Base-by-base conservation (phyloP, 2,797 vertebrate genomes). In the Vireo griseus region DNA sequence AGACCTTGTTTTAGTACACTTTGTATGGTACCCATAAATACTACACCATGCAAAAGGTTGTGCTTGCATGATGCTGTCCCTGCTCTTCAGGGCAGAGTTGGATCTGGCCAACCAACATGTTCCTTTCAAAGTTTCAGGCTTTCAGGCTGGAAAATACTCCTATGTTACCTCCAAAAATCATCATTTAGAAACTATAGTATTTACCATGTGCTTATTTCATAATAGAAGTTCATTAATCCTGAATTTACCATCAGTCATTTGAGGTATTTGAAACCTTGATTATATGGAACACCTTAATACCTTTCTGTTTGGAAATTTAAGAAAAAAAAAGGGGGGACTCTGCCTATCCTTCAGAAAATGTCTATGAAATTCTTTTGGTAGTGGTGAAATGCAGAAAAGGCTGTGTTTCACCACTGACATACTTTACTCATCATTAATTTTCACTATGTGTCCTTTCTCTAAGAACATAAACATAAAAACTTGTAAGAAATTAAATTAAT, bases 291-390 rank as follows among this genome's bases (percentile, higher is more conserved):
- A 67, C 5, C 13, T 81, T 67, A 78, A 47, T 54, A 63, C 7
- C 18, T 84, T 85, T 87, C 26, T 63, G 16, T 69, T 39, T 37
- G 13, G 44, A 77, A 66, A 40, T n/a, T 40, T 18, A 17, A 25
- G 18, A n/a, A n/a, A 10, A 5, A n/a, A 8, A 5, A 16, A 3
- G 1, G 5, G 5, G 2, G 5, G 3, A 44, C 2, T 24, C 12
- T 44, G 19, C 13, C 26, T 62, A 1, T 39, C 21, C 35, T 86
- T 83, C 47, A 58, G 47, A 83, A 90, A 47, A n/a, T 58, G 5
- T 37, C 44, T 77, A 10, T 66, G 26, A 76, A 69, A 8, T 42
- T 88, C 11, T 59, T 80, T 47, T 75, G 39, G 10, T 87, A 45
- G 21, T 26, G 5, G 31, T 80, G 29, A 69, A 92, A 63, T 2